A percentile compares a stretch with the other conserved stretches of the same genome.
Conservation (phyloP, 2,888 invertebrate genomes). For the Alsophila aescularia region DNA sequence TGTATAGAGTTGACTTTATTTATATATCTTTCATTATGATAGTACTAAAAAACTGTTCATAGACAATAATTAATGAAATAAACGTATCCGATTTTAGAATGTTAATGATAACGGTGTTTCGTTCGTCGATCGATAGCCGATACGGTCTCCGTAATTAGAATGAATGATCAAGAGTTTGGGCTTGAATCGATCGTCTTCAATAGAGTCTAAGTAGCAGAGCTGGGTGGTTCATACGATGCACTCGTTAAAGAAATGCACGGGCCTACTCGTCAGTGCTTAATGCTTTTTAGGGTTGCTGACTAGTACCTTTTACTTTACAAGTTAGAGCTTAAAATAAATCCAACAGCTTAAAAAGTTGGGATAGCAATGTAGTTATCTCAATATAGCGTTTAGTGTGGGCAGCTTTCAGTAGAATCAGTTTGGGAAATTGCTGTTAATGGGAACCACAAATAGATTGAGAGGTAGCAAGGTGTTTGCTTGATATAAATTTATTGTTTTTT, state of each 20-base stretch:
- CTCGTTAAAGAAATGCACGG: conserved; percentile 39
- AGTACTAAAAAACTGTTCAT: conserved; percentile 15
- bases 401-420: too few relatives aligned
- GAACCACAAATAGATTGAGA: too few relatives aligned
- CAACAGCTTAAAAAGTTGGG: neutral
- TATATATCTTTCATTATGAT: conserved; percentile 17
- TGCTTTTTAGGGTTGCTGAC: conserved; percentile 15
- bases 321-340: too few relatives aligned
- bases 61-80: conserved; percentile 73
- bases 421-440: too few relatives aligned
- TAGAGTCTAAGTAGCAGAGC: conserved; percentile 53
- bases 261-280: conserved; percentile 20
- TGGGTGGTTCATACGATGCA: conserved; percentile 55
- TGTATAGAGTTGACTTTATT: conserved; percentile 8
- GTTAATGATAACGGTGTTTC: conserved; percentile 70
- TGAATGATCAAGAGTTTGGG: conserved; percentile 66
- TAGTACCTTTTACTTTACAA: too few relatives aligned
- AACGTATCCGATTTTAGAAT: conserved; percentile 73
- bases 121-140: conserved; percentile 53
- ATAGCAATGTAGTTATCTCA: neutral
- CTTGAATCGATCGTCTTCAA: conserved; percentile 60
- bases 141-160: conserved; percentile 71
- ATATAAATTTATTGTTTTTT: too few relatives aligned
- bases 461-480: too few relatives aligned
- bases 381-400: too few relatives aligned